Conservation (phyloP, 2,888 invertebrate species). For the Cistogaster globosa region DNA sequence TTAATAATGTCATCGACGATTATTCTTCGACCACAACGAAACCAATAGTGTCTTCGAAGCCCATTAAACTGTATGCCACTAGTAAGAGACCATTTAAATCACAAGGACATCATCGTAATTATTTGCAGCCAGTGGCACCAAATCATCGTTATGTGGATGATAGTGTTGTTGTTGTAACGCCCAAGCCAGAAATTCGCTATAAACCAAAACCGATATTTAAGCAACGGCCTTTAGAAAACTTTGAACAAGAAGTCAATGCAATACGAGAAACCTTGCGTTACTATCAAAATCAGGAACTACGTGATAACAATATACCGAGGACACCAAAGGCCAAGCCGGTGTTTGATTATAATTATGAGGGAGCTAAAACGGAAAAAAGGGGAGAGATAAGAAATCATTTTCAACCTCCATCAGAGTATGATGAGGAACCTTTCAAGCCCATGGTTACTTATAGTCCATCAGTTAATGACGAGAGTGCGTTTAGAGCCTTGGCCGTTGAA, state of each 20-base stretch:
- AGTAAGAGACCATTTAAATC: conserved; percentile 77
- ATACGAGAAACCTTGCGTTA: conserved; percentile 87
- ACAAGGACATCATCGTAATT: conserved; percentile 71
- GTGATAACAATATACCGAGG: conserved; percentile 80
- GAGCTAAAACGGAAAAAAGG: conserved; percentile 79
- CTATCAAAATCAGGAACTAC: conserved; percentile 85
- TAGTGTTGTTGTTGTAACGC: conserved; percentile 83
- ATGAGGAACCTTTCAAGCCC: conserved; percentile 86
- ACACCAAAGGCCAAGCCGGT: conserved; percentile 84
- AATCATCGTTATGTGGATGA: conserved; percentile 76
- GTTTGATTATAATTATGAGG: conserved; percentile 90
- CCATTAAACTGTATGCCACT: conserved; percentile 74
- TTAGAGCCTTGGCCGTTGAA: conserved; percentile 82
- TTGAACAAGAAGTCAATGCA: conserved; percentile 87
- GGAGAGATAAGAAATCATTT: conserved; percentile 68
- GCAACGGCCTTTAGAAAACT: conserved; percentile 83
- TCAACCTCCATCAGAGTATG: conserved; percentile 83
- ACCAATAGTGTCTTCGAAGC: conserved; percentile 72
- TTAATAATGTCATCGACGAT: conserved; percentile 77
- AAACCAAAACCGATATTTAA: conserved; percentile 70
- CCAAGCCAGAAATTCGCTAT: conserved; percentile 84
- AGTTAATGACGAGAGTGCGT: conserved; percentile 80
- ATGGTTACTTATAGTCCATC: conserved; percentile 85
- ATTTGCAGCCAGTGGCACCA: conserved; percentile 69
- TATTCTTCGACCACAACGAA: conserved; percentile 74